phyloP scores from a whole-genome alignment of 2,113 vertebrate genomes.

The Lynx canadensis region DNA sequence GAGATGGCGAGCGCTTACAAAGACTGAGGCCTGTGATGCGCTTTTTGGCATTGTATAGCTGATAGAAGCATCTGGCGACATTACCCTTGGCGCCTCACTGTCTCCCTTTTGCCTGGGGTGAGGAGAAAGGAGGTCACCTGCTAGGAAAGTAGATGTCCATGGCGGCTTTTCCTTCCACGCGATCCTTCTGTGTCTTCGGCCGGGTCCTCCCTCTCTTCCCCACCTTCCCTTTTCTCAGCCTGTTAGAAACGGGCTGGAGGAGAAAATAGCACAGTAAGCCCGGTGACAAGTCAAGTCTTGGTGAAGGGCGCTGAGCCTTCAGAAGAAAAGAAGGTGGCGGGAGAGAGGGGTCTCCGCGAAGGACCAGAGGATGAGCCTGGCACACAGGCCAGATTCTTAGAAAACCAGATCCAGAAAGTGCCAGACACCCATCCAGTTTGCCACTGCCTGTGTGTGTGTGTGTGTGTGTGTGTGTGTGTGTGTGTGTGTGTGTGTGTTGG shows the following conservation, averaged over 20 bases:
- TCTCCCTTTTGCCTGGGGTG: background rate
- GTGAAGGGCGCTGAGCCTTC: background rate
- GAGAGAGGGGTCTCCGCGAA: background rate
- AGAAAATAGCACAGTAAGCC: background rate
- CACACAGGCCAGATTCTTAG: background rate
- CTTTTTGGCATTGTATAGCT: background rate
- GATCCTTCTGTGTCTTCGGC: background rate
- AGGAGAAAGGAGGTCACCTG: background rate
- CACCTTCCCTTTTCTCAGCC: background rate
- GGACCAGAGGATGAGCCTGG: background rate
- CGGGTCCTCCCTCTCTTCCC: background rate
- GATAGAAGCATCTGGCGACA: background rate
- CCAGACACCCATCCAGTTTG: background rate
- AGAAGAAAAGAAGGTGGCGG: background rate
- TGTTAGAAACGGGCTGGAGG: background rate
- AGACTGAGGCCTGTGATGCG: background rate
- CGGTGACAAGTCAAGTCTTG: background rate
- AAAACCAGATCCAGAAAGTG: background rate
- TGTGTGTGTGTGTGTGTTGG: rapidly evolving
- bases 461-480: background rate
- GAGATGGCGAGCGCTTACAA: background rate
- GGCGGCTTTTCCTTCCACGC: background rate
- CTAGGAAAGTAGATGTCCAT: background rate
- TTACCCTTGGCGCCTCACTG: background rate
- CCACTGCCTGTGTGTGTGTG: background rate